Base-by-base conservation (phyloP, 2,888 invertebrate species). In the Prosapia bicincta region DNA sequence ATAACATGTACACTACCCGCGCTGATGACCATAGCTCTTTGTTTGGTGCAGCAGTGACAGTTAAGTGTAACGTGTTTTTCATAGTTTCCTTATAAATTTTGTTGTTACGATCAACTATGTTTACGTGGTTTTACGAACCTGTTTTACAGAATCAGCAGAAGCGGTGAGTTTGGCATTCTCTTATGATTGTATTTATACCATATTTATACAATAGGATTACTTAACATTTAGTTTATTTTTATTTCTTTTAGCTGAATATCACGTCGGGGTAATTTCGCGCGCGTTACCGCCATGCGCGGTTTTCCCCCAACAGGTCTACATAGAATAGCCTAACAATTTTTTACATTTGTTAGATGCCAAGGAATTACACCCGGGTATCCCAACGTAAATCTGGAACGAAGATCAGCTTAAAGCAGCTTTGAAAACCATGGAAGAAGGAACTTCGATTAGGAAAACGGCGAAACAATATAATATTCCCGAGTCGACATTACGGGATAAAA, bases 401-500 rank as follows among this genome's bases (percentile, higher is more conserved):
- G 20, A 13, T 5, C 6, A 54, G 13, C 54, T 54, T 10, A 54
- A 54, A 54, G 6, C 20, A 20, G 54, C 54, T 3, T 9, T 54
- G 3, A 5, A 54, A 20, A 28, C 43, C 3, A 72, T 72, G 5
- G 66, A 24, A 54, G 23, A 66, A 1, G 71, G 71, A 25, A 15
- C n/a, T 24, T 25, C 54, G 10, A 72, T 66, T 20, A 72, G 65
- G 23, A 54, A 72, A 72, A 66, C 72, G 3, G 72, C 26, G 13
- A 72, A 66, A 20, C 23, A 66, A 20, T 72, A 54, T 28, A 66
- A 26, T 5, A 72, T 72, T 72, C 72, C 72, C 1, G 65, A 72
- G 28, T 72, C 72, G 24, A 72, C 72, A 23, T 54, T 72, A 26
- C 7, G 66, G 25, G 28, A 66, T 54, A 72, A 72, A 72, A 28